Base-by-base conservation (phyloP, 2,797 vertebrate species). In the Limnodromus scolopaceus region DNA sequence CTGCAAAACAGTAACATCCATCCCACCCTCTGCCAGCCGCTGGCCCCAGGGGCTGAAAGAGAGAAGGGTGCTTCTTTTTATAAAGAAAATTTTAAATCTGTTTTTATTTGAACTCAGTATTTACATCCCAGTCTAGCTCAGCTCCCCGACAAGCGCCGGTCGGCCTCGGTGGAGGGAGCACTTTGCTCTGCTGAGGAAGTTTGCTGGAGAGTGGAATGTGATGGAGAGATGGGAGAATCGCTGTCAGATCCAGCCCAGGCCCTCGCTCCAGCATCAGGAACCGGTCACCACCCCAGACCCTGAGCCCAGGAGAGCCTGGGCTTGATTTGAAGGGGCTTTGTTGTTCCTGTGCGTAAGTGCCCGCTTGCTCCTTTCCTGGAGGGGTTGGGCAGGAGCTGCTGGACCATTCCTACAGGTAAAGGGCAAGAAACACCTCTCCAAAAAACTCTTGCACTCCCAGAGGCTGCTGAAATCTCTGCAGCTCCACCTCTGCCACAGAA, bases 1-100 rank as follows among this genome's bases (percentile, higher is more conserved):
- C 96, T 97, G 95, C 94, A 91, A 80, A 97, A 89, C 34, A 82
- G 13, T 4, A 49, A 79, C 32, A 83, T 36, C 60, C 64, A 86
- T 63, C 41, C 66, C 45, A 32, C 69, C 53, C 66, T 34, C 86
- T 63, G 82, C 85, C 83, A 55, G 12, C 30, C 23, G 4, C 63
- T 2, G 76, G 68, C 34, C 57, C 51, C 79, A 87, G 57, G 53
- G 14, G 69, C 20, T 27, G 34, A 55, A 43, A 57, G 34, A 84
- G 22, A 61, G 13, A 83, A 69, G 4, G 16, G 8, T 11, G 32
- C 2, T 15, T 32, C 32, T 41, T 46, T 69, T 72, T 9, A 49
- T 39, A 75, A 70, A 65, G 8, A 58, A 72, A 28, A 12, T 2
- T 22, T 76, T 53, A 2, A 13, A 34, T 61, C 68, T 43, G 18